Evolutionary conservation across 2,888 invertebrate species (phyloP).

Genomic region (Tholera decimalis): DNA sequence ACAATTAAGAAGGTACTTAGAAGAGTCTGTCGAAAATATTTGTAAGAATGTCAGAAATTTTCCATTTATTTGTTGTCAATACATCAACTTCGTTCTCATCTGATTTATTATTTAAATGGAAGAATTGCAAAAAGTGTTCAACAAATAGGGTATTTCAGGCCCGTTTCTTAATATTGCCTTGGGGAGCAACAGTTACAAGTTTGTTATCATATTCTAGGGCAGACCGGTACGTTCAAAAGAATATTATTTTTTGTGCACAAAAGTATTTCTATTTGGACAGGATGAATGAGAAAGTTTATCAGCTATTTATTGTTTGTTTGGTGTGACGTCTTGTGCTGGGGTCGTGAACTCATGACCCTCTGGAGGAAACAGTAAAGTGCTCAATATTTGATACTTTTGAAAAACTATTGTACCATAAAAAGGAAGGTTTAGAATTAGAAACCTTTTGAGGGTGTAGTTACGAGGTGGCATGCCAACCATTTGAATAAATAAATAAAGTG

Average conservation of each 20-base stretch:
- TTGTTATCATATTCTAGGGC: slow-evolving; percentile 25
- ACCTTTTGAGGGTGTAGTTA: not conserved
- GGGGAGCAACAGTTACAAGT: slow-evolving; percentile 34
- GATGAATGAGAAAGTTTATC: slow-evolving; percentile 45
- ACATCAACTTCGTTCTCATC: not conserved
- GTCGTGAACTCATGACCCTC: slow-evolving; percentile 7
- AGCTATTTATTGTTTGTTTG: slow-evolving; percentile 39
- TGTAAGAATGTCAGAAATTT: too few relatives aligned
- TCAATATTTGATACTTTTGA: slow-evolving; percentile 5
- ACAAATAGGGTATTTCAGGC: slow-evolving; percentile 29
- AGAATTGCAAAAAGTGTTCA: slow-evolving; percentile 14
- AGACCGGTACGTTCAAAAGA: slow-evolving; percentile 38
- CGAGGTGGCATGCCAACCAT: not conserved
- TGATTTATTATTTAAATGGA: slow-evolving; percentile 31
- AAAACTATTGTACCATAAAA: slow-evolving; percentile 1
- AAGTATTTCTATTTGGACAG: slow-evolving; percentile 46
- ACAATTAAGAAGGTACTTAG: too few relatives aligned
- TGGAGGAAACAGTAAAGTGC: not conserved
- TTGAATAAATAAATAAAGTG: not conserved
- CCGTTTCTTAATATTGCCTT: slow-evolving; percentile 33
- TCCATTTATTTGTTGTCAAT: too few relatives aligned
- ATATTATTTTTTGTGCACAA: slow-evolving; percentile 37
- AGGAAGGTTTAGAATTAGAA: not conserved
- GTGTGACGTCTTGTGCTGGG: not conserved
- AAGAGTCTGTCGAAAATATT: too few relatives aligned